These are phyloP conservation scores for Dermochelys coriacea DNA, from an alignment of 2,797 vertebrate genomes.

Conservation along the genomic window DNA sequence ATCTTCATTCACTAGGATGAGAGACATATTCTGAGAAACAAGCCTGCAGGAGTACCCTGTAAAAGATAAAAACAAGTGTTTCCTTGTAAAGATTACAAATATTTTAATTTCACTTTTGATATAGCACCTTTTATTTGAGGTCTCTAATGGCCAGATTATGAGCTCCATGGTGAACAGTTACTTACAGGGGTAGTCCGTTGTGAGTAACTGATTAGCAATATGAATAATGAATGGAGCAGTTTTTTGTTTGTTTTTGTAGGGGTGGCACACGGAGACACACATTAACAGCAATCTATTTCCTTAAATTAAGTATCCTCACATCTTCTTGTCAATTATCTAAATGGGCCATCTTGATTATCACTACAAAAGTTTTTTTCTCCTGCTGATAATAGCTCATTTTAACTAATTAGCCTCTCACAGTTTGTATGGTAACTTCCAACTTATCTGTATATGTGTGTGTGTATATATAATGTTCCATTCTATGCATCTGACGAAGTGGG, in stretches of 20 bases:
- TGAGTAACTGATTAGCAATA: neutral
- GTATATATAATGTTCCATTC: too few relatives aligned
- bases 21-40: conserved; percentile 97
- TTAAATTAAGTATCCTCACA: too few relatives aligned
- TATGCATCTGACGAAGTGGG: too few relatives aligned
- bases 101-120: neutral
- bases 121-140: neutral
- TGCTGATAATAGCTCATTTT: too few relatives aligned
- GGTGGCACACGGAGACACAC: neutral
- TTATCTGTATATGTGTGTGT: too few relatives aligned
- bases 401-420: too few relatives aligned
- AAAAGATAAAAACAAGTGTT: conserved; percentile 35
- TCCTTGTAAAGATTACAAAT: neutral
- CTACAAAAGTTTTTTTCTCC: too few relatives aligned
- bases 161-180: neutral
- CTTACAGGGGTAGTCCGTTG: neutral
- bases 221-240: neutral
- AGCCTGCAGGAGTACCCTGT: conserved; percentile 96
- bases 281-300: neutral
- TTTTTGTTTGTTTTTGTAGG: neutral
- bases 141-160: neutral
- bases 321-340: too few relatives aligned
- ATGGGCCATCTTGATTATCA: too few relatives aligned
- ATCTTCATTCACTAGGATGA: conserved; percentile 96
- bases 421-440: too few relatives aligned